Percentiles rank a stretch among this genome's conserved stretches.
phyloP scores from a whole-genome alignment of 2,113 vertebrate species.

The Phylloscopus whistleri region DNA sequence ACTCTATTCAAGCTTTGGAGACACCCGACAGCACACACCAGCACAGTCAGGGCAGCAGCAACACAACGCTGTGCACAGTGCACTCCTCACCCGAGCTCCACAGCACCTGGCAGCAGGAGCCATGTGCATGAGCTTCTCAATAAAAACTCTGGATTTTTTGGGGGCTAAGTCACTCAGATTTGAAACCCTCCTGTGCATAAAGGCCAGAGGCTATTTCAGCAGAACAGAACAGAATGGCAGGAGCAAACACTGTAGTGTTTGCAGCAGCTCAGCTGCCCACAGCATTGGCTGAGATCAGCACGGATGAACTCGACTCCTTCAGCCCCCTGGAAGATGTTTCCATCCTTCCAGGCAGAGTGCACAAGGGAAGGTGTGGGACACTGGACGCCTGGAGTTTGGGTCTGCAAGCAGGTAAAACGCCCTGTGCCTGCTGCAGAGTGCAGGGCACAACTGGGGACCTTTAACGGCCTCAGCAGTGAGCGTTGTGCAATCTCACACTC shows the following conservation, averaged over 20 bases:
- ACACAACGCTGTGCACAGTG: not conserved
- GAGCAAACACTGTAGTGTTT: not conserved
- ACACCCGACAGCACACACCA: not conserved
- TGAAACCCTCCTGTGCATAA: not conserved
- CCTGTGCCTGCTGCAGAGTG: fast-evolving
- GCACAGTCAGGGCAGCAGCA: not conserved
- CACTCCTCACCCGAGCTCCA: not conserved
- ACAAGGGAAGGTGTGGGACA: not conserved
- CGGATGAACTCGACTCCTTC: not conserved
- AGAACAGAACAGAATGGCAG: not conserved
- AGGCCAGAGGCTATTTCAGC: not conserved
- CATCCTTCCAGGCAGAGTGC: not conserved
- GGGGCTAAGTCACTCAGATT: fast-evolving
- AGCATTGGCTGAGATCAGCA: not conserved
- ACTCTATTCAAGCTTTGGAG: not conserved
- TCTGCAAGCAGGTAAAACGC: not conserved
- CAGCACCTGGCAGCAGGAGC: not conserved
- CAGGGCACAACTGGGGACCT: not conserved
- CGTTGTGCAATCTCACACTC: not conserved
- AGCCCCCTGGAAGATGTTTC: not conserved
- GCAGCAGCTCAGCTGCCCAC: not conserved
- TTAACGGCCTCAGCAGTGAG: not conserved
- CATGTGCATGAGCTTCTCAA: fast-evolving
- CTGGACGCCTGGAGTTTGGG: not conserved
- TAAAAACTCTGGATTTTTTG: not conserved